Evolutionary conservation across 2,797 vertebrate genomes (phyloP).

Genomic region (Melanotaenia maccullochi): DNA sequence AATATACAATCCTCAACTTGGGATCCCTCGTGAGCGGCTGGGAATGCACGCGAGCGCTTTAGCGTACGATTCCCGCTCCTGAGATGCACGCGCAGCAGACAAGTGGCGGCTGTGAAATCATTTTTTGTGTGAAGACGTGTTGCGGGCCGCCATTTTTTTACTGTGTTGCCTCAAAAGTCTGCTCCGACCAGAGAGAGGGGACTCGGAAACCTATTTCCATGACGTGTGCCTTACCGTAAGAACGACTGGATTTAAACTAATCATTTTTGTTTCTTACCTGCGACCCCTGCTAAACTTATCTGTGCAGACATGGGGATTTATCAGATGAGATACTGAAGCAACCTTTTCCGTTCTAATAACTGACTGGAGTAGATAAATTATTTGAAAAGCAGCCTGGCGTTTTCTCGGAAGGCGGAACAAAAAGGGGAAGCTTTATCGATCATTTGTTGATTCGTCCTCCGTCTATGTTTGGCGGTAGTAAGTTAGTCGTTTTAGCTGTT

Average conservation of each 20-base stretch:
- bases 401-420: conserved; percentile 81
- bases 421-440: conserved; percentile 83
- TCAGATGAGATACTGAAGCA: conserved; percentile 53
- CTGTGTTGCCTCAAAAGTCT: conserved; percentile 75
- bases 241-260: conserved; percentile 31
- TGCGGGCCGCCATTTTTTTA: conserved; percentile 86
- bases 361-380: conserved; percentile 64
- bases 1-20: background rate
- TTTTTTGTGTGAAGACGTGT: conserved; percentile 83
- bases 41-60: conserved; percentile 26
- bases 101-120: conserved; percentile 50
- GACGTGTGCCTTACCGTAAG: conserved; percentile 46
- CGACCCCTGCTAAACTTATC: conserved; percentile 5
- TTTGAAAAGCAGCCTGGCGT: conserved; percentile 55
- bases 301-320: conserved; percentile 63
- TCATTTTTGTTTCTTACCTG: conserved; percentile 23
- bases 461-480: conserved; percentile 30
- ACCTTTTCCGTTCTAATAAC: conserved; percentile 65
- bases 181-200: conserved; percentile 63
- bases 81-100: conserved; percentile 59
- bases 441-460: conserved; percentile 56
- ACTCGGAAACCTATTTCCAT: conserved; percentile 54
- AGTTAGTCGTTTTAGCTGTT: conserved; percentile 29
- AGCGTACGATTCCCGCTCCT: background rate
- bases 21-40: conserved; percentile 20